Evolutionary conservation across 2,113 vertebrate species (phyloP).

Genomic region (Terrapene triunguis): DNA sequence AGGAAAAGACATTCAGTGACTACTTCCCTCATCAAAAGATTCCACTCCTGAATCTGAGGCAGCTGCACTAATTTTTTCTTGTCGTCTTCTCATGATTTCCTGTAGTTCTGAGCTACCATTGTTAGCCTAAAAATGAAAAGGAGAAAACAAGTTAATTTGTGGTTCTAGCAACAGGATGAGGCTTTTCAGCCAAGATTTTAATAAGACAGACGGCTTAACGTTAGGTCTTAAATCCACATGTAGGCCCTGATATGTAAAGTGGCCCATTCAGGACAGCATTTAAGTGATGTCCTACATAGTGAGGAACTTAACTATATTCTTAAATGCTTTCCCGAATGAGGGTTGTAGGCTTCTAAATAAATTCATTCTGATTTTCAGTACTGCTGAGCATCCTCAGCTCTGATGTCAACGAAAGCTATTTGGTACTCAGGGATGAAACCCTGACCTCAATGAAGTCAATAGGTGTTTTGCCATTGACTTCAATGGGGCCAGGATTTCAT

Average conservation of each 20-base stretch:
- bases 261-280: background rate
- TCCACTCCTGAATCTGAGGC: slow-evolving; percentile 95
- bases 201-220: background rate
- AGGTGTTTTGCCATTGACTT: background rate
- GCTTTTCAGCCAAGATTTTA: background rate
- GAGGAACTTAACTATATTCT: background rate
- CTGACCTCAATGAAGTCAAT: background rate
- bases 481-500: background rate
- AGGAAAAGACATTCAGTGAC: slow-evolving; percentile 82
- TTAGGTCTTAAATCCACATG: background rate
- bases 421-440: background rate
- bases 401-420: background rate
- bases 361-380: background rate
- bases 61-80: slow-evolving; percentile 93
- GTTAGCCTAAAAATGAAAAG: slow-evolving; percentile 80
- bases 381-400: background rate
- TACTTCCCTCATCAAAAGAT: slow-evolving; percentile 94
- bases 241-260: background rate
- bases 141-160: background rate
- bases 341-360: background rate
- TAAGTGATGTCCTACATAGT: background rate
- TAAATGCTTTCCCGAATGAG: background rate
- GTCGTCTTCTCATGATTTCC: slow-evolving; percentile 95
- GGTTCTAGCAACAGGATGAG: background rate
- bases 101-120: slow-evolving; percentile 91